Conservation (phyloP, 2,888 invertebrate species). For the Metacarcinus magister region DNA sequence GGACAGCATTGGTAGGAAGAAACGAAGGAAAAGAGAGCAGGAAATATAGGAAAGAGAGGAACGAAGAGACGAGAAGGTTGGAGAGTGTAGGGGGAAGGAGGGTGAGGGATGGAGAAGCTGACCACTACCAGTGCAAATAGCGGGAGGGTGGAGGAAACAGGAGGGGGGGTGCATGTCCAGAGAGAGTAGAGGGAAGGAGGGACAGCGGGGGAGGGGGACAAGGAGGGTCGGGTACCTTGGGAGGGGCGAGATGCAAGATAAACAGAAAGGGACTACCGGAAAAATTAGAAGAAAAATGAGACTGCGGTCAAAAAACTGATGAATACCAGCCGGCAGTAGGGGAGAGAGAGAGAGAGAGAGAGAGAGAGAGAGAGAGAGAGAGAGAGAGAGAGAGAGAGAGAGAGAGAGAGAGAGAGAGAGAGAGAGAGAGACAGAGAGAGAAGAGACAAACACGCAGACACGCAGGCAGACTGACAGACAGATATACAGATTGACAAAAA, state of each 20-base stretch:
- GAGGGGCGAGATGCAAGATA: slow-evolving; percentile 64
- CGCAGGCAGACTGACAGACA: background rate
- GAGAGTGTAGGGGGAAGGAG: background rate
- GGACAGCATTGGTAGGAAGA: background rate
- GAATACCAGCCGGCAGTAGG: background rate
- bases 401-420: slow-evolving; percentile 39
- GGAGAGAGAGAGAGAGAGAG: slow-evolving; percentile 30
- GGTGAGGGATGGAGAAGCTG: background rate
- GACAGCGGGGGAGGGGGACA: background rate
- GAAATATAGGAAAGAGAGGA: slow-evolving; percentile 14
- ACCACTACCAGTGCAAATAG: slow-evolving; percentile 28
- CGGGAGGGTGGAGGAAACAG: background rate
- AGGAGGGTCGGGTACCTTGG: slow-evolving; percentile 19
- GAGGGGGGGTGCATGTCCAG: background rate
- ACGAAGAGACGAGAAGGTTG: slow-evolving; percentile 33
- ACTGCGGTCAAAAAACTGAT: slow-evolving; percentile 45
- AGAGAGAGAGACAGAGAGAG: background rate
- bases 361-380: slow-evolving; percentile 49
- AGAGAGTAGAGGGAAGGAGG: background rate
- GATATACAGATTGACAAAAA: background rate
- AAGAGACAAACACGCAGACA: background rate
- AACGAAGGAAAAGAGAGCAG: background rate
- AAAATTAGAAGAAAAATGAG: slow-evolving; percentile 67
- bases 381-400: slow-evolving; percentile 18
- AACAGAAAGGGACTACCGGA: slow-evolving; percentile 63